Evolutionary conservation across 2,113 vertebrate species (phyloP), one percentile per base, ranked within the genome.

Genomic region (Limnothrissa miodon): DNA sequence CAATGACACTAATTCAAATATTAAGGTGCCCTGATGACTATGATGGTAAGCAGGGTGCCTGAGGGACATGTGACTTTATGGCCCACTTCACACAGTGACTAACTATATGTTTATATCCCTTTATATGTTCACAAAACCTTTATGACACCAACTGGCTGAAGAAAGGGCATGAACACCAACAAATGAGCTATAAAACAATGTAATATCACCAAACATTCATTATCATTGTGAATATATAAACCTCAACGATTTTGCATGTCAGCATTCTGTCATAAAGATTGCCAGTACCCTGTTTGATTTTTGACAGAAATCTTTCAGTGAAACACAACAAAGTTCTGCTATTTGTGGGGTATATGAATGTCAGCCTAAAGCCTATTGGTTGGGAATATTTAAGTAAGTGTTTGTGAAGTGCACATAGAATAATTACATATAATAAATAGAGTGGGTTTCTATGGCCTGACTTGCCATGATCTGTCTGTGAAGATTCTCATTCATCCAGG

Each of bases 81-180:
- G 36, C 19, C 42, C 45, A 25, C 29, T n/a, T 44, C 82, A 33
- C 45, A 7, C 1, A 29, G 33, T 42, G 42, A 23, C 19, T 78
- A 56, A 81, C 82, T 81, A 90, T 88, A 11, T 33, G 39, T 45
- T 79, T 70, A 45, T 59, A 33, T 83, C 82, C 78, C 83, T 44
- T 86, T 46, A 25, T 51, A 42, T 45, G 74, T 48, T 19, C 91
- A 92, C 88, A 88, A 33, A 89, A 88, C 86, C 83, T 93, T 93
- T 91, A 92, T 87, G 85, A 86, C 17, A 74, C 45, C 13, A 74
- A 13, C 39, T n/a, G 23, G 15, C 48, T 80, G 25, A 81, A 56
- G 39, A 39, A 39, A 81, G 80, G 42, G 42, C 42, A 42, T 42
- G 6, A 42, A 42, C 42, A 42, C 42, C 42, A 4, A 42, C 42